Base-by-base conservation (phyloP, 2,888 invertebrate species). In the Drosophila paramelanica region DNA sequence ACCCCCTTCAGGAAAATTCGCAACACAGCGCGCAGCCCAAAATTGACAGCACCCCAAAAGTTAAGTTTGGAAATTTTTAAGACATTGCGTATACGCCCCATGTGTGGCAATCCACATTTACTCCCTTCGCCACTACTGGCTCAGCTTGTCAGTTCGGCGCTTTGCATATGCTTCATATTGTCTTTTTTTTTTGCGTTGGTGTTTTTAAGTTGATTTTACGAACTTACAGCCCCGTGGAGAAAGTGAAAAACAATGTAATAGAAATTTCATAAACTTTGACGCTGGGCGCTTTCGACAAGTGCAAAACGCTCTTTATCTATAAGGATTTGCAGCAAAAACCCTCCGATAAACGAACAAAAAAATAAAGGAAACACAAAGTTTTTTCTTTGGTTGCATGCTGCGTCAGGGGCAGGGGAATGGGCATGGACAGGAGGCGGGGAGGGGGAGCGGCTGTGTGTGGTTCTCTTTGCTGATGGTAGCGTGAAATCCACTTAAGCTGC, bases 171-270 rank as follows among this genome's bases (percentile, higher is more conserved):
- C 38, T 65, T n/a, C 49, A 46, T 13, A 36, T 13, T 64, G 23
- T 45, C 11, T 14, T 7, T 20, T 17, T 20, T 17, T 45, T 45
- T 41, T 31, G 39, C 8, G 14, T 11, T 27, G 20, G 51, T 45
- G 38, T 57, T 58, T 55, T 64, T 74, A 62, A 67, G 70, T 74
- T 77, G 77, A 77, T 77, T 79, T 77, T 70, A 45, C 62, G 64
- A 70, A 67, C 79, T 74, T 70, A 67, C 75, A 75, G 59, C 58
- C 79, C 74, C 74, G 59, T 57, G 55, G 62, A 60, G 71, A 77
- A 79, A 79, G 82, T 79, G 82, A 82, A 82, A 79, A 79, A 76
- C 79, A 79, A 79, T 79, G 82, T 79, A 82, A 79, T 82, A 82
- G 82, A 82, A 82, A 73, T 79, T 79, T 76, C 77, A 79, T 79